phyloP scores from a whole-genome alignment of 2,113 vertebrate genomes.

The Argyrosomus japonicus region DNA sequence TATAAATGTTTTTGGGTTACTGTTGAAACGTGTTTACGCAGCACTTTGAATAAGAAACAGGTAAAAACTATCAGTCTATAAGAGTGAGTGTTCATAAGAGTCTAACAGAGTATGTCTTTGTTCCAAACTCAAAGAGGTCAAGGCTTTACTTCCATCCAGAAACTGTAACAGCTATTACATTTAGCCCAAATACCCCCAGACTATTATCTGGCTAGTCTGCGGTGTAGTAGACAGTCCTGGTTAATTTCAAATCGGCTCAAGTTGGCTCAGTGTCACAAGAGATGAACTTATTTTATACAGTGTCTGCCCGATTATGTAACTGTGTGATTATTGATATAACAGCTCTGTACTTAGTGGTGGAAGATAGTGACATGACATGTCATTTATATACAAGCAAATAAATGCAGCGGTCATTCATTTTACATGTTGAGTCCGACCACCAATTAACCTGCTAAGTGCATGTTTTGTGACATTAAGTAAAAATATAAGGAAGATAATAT shows the following conservation, averaged over 20 bases:
- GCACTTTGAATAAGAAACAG: not conserved
- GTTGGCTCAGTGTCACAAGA: not conserved
- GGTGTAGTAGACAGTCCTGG: not conserved
- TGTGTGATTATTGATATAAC: not conserved
- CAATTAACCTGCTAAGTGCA: too few species aligned
- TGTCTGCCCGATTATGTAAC: not conserved
- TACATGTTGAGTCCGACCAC: not conserved
- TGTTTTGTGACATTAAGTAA: too few species aligned
- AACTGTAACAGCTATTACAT: not conserved
- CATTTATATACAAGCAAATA: not conserved
- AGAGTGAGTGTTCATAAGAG: slow-evolving; percentile 7
- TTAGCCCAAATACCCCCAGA: not conserved
- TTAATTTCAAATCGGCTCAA: not conserved
- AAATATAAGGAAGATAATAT: not conserved
- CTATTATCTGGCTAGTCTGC: not conserved
- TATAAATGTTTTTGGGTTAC: not conserved
- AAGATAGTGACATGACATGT: not conserved
- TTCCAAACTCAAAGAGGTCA: not conserved
- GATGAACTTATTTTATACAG: not conserved
- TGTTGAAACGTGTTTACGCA: not conserved
- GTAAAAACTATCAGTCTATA: not conserved
- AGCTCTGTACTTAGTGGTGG: not conserved
- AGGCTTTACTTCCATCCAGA: not conserved
- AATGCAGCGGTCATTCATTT: not conserved
- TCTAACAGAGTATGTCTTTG: not conserved